phyloP scores from a whole-genome alignment of 2,113 vertebrate species.

The Dermatemys mawii region DNA sequence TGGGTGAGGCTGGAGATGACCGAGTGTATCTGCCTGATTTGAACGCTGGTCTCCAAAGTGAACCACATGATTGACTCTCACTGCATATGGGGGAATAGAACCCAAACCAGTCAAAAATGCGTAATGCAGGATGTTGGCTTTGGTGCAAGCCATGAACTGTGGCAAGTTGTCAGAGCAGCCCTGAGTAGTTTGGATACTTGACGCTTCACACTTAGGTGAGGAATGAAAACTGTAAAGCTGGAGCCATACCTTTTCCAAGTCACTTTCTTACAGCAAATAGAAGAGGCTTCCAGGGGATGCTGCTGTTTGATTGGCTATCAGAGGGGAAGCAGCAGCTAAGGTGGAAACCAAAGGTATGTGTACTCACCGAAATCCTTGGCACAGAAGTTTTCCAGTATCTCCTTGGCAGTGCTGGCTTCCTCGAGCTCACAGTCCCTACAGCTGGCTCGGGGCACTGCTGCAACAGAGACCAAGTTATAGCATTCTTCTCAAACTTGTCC shows the following conservation, averaged over 20 bases:
- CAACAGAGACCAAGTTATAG: constrained; percentile 28
- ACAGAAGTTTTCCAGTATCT: constrained; percentile 84
- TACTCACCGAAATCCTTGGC: constrained; percentile 86
- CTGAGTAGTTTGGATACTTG: neutral
- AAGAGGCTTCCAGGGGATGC: neutral
- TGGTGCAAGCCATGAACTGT: neutral
- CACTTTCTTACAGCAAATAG: neutral
- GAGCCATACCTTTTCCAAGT: neutral
- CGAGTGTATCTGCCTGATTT: neutral
- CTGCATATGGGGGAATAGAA: neutral
- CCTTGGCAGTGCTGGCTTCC: constrained; percentile 78
- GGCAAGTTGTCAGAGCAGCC: neutral
- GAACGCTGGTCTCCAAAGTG: neutral
- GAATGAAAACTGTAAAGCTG: neutral
- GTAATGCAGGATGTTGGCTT: neutral
- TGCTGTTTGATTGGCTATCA: neutral
- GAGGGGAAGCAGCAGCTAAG: fast-evolving
- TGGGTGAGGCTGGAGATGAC: fast-evolving
- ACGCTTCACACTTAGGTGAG: neutral
- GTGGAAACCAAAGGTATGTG: neutral
- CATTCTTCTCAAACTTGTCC: neutral
- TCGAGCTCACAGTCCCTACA: constrained; percentile 88
- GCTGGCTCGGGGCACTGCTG: constrained; percentile 83
- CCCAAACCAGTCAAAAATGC: neutral
- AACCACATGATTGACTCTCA: neutral